Conservation (phyloP, 64 coral and sea anemone species). For the Orbicella faveolata region DNA sequence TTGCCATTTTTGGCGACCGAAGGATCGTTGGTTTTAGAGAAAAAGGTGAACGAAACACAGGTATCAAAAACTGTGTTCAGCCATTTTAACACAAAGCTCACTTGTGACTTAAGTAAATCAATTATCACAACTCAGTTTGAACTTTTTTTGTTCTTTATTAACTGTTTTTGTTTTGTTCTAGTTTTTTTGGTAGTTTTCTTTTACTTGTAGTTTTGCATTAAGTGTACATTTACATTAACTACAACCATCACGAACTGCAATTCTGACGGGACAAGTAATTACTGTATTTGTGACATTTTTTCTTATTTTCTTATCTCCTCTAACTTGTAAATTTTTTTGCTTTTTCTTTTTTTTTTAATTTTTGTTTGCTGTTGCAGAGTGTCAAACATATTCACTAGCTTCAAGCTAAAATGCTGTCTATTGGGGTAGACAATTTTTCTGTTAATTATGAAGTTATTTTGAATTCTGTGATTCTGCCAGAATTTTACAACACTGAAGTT, state of each 20-base stretch:
- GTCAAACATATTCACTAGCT: neutral
- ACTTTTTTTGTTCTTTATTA: neutral
- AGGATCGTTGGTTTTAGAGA: no score
- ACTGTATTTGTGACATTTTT: neutral
- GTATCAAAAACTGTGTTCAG: no score
- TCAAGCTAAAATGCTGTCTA: neutral
- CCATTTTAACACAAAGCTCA: no score
- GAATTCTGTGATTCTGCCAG: neutral
- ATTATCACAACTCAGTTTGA: neutral
- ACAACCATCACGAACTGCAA: no score
- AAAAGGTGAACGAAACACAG: no score
- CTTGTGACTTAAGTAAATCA: neutral
- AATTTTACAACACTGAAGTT: neutral
- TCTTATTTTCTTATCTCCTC: neutral
- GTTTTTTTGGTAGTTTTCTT: slow-evolving; percentile 9
- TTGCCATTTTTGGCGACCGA: no score
- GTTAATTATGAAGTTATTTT: neutral
- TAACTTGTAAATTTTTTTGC: neutral
- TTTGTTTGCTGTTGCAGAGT: neutral
- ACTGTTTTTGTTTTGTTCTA: neutral
- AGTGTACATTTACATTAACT: no score
- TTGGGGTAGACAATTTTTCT: neutral
- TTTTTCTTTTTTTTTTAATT: neutral
- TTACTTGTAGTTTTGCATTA: neutral
- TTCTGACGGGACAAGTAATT: neutral